Conservation (phyloP, 1,140 invertebrate species). For the Zaprionus africanus region DNA sequence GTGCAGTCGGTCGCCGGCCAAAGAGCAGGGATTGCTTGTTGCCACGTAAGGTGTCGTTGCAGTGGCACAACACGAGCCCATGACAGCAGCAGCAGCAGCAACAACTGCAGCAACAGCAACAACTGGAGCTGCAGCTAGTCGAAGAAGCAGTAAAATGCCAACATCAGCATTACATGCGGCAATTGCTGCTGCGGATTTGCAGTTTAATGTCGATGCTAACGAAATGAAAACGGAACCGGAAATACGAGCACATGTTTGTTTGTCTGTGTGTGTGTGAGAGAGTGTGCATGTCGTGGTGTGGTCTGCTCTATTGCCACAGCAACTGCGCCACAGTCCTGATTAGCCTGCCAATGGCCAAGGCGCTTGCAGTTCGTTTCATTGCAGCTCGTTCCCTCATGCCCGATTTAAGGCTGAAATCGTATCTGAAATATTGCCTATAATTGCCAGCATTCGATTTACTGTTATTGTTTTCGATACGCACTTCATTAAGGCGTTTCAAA, state of each 20-base stretch:
- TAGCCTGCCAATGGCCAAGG: slow-evolving; percentile 33
- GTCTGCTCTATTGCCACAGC: slow-evolving; percentile 13
- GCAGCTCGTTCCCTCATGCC: not conserved
- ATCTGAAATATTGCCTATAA: not conserved
- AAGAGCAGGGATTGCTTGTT: slow-evolving; percentile 57
- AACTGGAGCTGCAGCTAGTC: slow-evolving; percentile 7
- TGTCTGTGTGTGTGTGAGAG: slow-evolving; percentile 7
- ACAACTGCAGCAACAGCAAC: slow-evolving; percentile 26
- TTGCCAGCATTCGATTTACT: not conserved
- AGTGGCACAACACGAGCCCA: slow-evolving; percentile 73
- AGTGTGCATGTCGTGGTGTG: not conserved
- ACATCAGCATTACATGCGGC: slow-evolving; percentile 80
- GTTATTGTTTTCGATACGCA: not conserved
- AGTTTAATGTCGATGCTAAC: slow-evolving; percentile 74
- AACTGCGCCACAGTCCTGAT: slow-evolving; percentile 37
- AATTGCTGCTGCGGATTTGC: slow-evolving; percentile 78
- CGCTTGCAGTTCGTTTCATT: slow-evolving; percentile 20
- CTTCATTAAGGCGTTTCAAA: not conserved
- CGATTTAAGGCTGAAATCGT: not conserved
- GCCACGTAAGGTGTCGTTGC: slow-evolving; percentile 78
- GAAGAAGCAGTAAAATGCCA: slow-evolving; percentile 68
- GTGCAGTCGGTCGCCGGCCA: slow-evolving; percentile 45
- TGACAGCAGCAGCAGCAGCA: slow-evolving; percentile 54
- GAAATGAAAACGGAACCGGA: slow-evolving; percentile 64
- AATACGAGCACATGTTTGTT: slow-evolving; percentile 34